Evolutionary conservation across 1,140 invertebrate genomes (phyloP).

Genomic region (Drosophila kikkawai): DNA sequence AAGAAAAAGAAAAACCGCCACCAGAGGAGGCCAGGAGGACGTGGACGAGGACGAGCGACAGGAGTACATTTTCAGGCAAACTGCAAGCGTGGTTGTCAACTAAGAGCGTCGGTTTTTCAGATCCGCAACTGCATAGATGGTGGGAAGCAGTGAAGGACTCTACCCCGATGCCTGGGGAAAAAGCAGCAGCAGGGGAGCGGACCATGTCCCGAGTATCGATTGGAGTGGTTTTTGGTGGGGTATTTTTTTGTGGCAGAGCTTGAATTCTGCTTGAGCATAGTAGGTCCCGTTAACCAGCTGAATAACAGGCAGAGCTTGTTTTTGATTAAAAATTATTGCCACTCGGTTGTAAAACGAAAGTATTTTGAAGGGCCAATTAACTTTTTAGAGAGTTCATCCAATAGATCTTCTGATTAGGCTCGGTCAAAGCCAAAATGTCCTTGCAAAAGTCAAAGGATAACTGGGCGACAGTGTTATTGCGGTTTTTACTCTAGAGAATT

Average conservation of each 20-base stretch:
- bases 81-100: slow-evolving; percentile 64
- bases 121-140: slow-evolving; percentile 26
- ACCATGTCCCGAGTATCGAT: slow-evolving; percentile 66
- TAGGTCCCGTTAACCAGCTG: slow-evolving; percentile 17
- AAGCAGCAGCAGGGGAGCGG: slow-evolving; percentile 29
- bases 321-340: not conserved
- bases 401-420: not conserved
- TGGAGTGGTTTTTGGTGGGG: slow-evolving; percentile 32
- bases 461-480: not conserved
- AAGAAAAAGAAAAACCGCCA: slow-evolving; percentile 35
- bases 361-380: not conserved
- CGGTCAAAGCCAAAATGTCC: not conserved
- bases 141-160: not conserved
- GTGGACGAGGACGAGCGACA: slow-evolving; percentile 1
- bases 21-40: slow-evolving; percentile 22
- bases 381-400: not conserved
- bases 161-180: slow-evolving; percentile 17
- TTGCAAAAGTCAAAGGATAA: not conserved
- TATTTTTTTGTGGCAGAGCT: slow-evolving; percentile 11
- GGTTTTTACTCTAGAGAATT: not conserved
- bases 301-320: slow-evolving; percentile 6
- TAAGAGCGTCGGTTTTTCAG: slow-evolving; percentile 53
- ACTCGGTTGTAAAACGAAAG: too few species aligned
- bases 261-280: slow-evolving; percentile 5
- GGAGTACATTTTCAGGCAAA: slow-evolving; percentile 41